Percentiles rank a stretch among this genome's conserved stretches.
Evolutionary conservation across 2,888 invertebrate genomes (phyloP).

Genomic region (Drepanosiphum platanoidis): DNA sequence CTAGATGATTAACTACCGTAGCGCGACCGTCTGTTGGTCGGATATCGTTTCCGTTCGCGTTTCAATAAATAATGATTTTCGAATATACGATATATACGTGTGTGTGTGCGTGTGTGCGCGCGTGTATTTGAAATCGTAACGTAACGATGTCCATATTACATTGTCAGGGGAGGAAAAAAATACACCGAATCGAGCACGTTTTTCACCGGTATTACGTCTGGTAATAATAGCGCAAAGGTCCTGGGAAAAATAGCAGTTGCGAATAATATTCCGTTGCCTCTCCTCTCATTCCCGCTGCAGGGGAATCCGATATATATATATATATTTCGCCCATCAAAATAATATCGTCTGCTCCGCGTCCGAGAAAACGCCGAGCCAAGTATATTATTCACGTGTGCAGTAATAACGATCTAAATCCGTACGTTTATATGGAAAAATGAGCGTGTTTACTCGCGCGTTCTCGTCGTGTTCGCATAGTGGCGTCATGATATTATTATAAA

Average conservation of each 20-base stretch:
- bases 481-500: too few relatives aligned
- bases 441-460: too few relatives aligned
- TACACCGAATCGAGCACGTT: conserved; percentile 27
- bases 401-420: too few relatives aligned
- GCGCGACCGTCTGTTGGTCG: background rate
- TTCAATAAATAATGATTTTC: background rate
- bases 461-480: too few relatives aligned
- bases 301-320: background rate
- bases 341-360: background rate
- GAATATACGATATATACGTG: too few relatives aligned
- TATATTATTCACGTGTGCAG: background rate
- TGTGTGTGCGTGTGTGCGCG: too few relatives aligned
- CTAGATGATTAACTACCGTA: too few relatives aligned
- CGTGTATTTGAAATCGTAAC: conserved; percentile 7
- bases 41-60: background rate
- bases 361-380: background rate
- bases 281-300: background rate
- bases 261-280: background rate
- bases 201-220: background rate
- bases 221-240: background rate
- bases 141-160: conserved; percentile 7
- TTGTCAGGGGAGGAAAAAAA: background rate
- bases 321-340: background rate
- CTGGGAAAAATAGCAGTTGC: background rate
- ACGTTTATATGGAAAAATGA: too few relatives aligned